Base-by-base conservation (phyloP, 2,113 vertebrate genomes). In the Pan paniscus region DNA sequence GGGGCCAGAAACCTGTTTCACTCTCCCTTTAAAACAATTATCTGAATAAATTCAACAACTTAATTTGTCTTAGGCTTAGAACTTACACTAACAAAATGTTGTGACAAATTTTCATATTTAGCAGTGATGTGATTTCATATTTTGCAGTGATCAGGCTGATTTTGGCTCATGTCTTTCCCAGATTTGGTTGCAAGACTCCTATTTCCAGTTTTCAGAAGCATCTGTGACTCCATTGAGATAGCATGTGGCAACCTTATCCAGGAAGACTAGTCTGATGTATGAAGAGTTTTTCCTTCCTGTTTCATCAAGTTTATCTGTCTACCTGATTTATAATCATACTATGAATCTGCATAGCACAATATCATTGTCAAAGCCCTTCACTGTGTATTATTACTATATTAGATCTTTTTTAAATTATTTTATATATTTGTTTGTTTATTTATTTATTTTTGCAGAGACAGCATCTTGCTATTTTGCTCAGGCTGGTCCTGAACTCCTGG, bases 201-300 rank as follows among this genome's bases (percentile, higher is more conserved):
- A 27, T 6, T 57, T 27, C 22, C 72, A 5, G 18, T 43, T 87
- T 48, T 92, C 85, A 67, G 32, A 43, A 38, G 79, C 6, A 90
- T 96, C 96, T 89, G 20, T 98, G 96, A 97, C 97, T 98, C 96
- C 90, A 70, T 13, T 97, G 97, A 97, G 92, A 96, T 95, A 68
- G 96, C 97, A 35, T 9, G 96, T 98, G 97, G 97, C 96, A 16
- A 81, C 23, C 9, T 57, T 52, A 55, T 87, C 38, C 73, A 67
- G 81, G 78, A 67, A 67, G 52, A 35, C 13, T 12, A 46, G 59
- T 40, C 1, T 0, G 22, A 40, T 5, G 4, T 32, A 20, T 6
- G 6, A 70, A 22, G 10, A 22, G 10, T 59, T 68, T 55, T 59
- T 59, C 16, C 68, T 82, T 78, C 7, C 48, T 55, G 8, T n/a